A percentile compares a stretch with the other conserved stretches of the same genome.
These are phyloP conservation scores for Euplagia quadripunctaria DNA, from an alignment of 2,888 invertebrate species.

Conservation along the genomic window DNA sequence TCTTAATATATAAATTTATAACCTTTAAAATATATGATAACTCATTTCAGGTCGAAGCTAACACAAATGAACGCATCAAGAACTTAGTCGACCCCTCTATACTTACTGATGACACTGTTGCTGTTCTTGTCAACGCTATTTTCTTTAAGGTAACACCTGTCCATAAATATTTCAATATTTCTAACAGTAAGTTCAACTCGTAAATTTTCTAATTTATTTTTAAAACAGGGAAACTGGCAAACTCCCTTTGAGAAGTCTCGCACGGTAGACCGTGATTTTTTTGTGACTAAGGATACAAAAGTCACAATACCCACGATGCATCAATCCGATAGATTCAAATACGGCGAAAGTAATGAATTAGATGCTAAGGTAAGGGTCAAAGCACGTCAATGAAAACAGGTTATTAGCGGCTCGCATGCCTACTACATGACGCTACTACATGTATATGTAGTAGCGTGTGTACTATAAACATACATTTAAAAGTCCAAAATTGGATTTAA, in stretches of 20 bases:
- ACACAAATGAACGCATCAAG: constrained; percentile 77
- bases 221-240: constrained; percentile 88
- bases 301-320: constrained; percentile 91
- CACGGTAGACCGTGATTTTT: constrained; percentile 89
- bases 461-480: not conserved
- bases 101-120: constrained; percentile 84
- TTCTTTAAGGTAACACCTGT: constrained; percentile 90
- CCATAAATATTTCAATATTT: not conserved
- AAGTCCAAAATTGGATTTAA: not conserved
- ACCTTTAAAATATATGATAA: not conserved
- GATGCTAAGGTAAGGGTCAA: constrained; percentile 65
- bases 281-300: constrained; percentile 81
- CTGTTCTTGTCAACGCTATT: constrained; percentile 93
- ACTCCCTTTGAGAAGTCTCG: constrained; percentile 85
- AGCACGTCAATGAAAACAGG: not conserved
- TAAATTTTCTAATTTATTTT: not conserved
- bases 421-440: not conserved
- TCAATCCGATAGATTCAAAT: constrained; percentile 77
- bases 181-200: not conserved
- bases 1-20: not conserved
- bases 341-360: constrained; percentile 67
- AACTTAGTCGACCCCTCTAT: constrained; percentile 87
- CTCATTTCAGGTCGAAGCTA: constrained; percentile 73
- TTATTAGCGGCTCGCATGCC: not conserved
- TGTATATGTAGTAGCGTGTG: no score